Percentiles rank a stretch among this genome's conserved stretches.
phyloP scores from a whole-genome alignment of 2,113 vertebrate species.

The Urocolius indicus region DNA sequence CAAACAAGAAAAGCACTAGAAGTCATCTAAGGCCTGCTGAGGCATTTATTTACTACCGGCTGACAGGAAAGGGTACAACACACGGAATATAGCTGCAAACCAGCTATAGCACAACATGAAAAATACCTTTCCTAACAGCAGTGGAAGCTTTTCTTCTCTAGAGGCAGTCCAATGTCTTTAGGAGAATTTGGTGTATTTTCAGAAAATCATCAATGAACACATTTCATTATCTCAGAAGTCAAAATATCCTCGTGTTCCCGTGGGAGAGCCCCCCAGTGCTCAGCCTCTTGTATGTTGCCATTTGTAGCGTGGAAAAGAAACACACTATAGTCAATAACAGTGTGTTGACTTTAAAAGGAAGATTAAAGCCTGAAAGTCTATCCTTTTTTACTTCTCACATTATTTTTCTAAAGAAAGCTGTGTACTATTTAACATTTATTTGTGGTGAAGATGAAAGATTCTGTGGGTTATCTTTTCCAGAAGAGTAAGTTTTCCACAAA shows the following conservation, averaged over 20 bases:
- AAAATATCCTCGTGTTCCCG: not conserved
- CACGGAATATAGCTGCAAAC: not conserved
- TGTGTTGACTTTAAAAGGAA: not conserved
- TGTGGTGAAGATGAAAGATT: constrained; percentile 9
- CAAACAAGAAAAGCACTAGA: not conserved
- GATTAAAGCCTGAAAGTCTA: not conserved
- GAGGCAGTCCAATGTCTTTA: not conserved
- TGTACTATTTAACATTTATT: not conserved
- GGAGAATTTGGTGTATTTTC: not conserved
- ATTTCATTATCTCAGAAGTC: not conserved
- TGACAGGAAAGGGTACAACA: not conserved
- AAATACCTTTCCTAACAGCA: not conserved
- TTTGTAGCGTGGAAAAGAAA: not conserved
- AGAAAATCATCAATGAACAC: not conserved
- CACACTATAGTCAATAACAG: not conserved
- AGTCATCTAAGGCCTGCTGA: not conserved
- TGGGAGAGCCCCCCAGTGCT: not conserved
- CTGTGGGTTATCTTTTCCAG: constrained; percentile 1
- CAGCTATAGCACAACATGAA: not conserved
- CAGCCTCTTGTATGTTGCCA: not conserved
- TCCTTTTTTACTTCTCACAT: not conserved
- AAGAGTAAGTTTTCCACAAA: constrained; percentile 24
- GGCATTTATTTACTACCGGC: not conserved
- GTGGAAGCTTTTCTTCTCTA: not conserved
- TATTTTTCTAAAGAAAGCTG: constrained; percentile 12